These are phyloP conservation scores for Megaptera novaeangliae DNA, from an alignment of 2,113 vertebrate genomes.

Conservation along the genomic window DNA sequence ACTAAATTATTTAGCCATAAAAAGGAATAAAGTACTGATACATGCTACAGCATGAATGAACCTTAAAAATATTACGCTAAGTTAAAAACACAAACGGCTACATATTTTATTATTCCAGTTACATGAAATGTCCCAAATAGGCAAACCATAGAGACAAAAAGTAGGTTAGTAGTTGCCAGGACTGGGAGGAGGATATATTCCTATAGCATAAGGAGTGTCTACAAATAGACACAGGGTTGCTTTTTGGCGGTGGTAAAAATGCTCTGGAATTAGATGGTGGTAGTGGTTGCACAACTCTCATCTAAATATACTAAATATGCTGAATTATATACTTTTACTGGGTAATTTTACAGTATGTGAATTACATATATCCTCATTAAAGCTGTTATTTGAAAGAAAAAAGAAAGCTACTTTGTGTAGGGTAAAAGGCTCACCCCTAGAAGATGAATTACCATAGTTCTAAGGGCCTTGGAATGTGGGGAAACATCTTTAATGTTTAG, in stretches of 20 bases:
- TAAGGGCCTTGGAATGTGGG: not conserved
- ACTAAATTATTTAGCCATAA: not conserved
- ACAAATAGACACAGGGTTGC: not conserved
- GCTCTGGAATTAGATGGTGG: not conserved
- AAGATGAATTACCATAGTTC: not conserved
- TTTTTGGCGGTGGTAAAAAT: not conserved
- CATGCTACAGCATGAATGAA: not conserved
- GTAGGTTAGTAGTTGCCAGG: not conserved
- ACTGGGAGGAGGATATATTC: not conserved
- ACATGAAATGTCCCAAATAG: not conserved
- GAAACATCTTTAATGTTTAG: constrained; percentile 2
- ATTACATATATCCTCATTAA: constrained; percentile 11
- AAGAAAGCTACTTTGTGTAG: not conserved
- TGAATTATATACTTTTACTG: not conserved
- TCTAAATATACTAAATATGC: not conserved
- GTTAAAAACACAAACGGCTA: not conserved
- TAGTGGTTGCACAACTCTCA: not conserved
- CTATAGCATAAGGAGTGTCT: not conserved
- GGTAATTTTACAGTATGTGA: not conserved
- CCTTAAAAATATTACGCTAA: not conserved
- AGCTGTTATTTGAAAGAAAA: not conserved
- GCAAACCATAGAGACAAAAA: not conserved
- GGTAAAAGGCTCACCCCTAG: not conserved
- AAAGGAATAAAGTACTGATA: not conserved
- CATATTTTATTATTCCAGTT: not conserved